Evolutionary conservation across 2,113 vertebrate species (phyloP).

Genomic region (Origma solitaria): DNA sequence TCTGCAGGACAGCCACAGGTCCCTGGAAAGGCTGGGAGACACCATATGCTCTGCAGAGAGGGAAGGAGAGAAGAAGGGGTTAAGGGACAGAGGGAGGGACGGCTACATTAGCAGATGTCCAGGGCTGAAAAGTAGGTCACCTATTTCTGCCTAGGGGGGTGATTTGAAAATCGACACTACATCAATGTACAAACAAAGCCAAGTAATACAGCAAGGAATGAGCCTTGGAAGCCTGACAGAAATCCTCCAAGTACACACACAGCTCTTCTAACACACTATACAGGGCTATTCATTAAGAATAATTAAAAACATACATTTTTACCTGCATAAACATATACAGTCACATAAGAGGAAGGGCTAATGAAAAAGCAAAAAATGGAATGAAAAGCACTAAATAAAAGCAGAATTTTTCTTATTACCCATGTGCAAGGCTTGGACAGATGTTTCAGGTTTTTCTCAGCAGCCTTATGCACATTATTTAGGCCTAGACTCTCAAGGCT

Average conservation of each 20-base stretch:
- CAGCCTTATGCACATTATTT: not conserved
- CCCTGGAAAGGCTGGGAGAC: not conserved
- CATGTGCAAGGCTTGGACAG: not conserved
- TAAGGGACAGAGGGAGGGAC: not conserved
- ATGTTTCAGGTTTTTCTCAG: not conserved
- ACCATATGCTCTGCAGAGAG: not conserved
- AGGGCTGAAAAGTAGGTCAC: slow-evolving; percentile 61
- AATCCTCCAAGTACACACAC: not conserved
- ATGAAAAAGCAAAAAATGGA: not conserved
- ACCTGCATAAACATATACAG: not conserved
- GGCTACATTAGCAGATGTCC: slow-evolving; percentile 50
- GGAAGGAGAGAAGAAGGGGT: not conserved
- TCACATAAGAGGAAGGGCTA: not conserved
- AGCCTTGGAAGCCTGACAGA: not conserved
- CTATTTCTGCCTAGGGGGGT: slow-evolving; percentile 4
- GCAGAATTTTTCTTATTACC: not conserved
- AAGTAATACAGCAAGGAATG: not conserved
- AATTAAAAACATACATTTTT: not conserved
- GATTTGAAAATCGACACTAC: not conserved
- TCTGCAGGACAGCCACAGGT: not conserved
- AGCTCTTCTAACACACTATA: not conserved
- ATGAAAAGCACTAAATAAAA: not conserved
- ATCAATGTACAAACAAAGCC: not conserved
- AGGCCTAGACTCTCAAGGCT: not conserved
- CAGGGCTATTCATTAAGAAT: not conserved